A percentile compares a stretch with the other conserved stretches of the same genome.
Conservation (phyloP, 2,797 vertebrate genomes). For the Caiman crocodilus region DNA sequence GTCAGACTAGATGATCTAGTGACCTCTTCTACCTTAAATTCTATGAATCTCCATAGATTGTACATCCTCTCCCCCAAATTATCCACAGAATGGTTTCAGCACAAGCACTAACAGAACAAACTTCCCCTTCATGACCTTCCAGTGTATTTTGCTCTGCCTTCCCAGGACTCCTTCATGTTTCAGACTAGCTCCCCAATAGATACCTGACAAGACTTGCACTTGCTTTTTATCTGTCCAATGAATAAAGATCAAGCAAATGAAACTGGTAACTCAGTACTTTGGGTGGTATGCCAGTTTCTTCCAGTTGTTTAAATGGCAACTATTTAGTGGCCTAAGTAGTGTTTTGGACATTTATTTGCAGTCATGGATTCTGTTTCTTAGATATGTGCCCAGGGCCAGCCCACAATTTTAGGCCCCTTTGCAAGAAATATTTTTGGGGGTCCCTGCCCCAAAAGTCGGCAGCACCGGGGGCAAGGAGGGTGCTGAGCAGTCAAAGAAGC, state of each 20-base stretch:
- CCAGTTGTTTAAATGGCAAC: too few relatives aligned
- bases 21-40: background rate
- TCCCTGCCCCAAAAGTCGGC: too few relatives aligned
- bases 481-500: too few relatives aligned
- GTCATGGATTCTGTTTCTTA: too few relatives aligned
- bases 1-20: background rate
- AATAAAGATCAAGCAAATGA: background rate
- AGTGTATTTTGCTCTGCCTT: background rate
- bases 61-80: background rate
- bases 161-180: background rate
- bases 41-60: background rate
- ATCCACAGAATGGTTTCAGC: background rate
- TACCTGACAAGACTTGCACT: background rate
- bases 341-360: too few relatives aligned
- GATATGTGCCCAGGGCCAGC: too few relatives aligned
- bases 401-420: too few relatives aligned
- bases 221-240: background rate
- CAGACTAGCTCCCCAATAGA: too few relatives aligned
- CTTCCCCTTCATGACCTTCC: background rate
- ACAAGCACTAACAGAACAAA: background rate
- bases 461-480: too few relatives aligned
- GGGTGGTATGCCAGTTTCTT: background rate
- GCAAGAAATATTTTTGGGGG: too few relatives aligned
- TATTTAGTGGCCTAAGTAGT: too few relatives aligned
- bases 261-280: background rate